Evolutionary conservation across 2,113 vertebrate genomes (phyloP).

Genomic region (Todiramphus chloris): DNA sequence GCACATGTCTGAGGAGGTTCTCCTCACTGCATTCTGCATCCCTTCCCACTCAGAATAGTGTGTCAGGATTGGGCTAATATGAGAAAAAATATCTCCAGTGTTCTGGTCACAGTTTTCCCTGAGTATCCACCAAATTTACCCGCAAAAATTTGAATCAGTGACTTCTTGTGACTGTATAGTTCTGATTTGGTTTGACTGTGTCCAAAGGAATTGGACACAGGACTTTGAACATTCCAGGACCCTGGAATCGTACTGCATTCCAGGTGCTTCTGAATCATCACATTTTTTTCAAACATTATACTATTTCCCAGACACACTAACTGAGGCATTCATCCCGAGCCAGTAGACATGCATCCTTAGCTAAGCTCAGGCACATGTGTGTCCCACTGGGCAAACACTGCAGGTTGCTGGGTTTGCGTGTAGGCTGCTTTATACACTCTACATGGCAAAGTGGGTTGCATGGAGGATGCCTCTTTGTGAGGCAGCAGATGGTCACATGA

Average conservation of each 20-base stretch:
- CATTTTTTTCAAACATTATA: not conserved
- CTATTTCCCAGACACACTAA: not conserved
- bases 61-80: not conserved
- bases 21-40: not conserved
- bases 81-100: not conserved
- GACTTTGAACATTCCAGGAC: not conserved
- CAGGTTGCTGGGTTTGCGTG: not conserved
- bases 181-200: not conserved
- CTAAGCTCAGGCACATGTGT: fast-evolving
- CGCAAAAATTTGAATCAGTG: not conserved
- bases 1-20: not conserved
- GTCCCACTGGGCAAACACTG: not conserved
- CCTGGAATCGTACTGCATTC: not conserved
- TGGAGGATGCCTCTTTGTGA: not conserved
- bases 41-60: not conserved
- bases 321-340: not conserved
- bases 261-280: not conserved
- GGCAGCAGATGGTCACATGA: not conserved
- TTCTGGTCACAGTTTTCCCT: not conserved
- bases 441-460: not conserved
- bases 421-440: not conserved
- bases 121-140: not conserved
- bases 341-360: not conserved
- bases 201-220: not conserved
- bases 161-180: not conserved